phyloP scores from a whole-genome alignment of 2,113 vertebrate species.

The Danionella cerebrum region DNA sequence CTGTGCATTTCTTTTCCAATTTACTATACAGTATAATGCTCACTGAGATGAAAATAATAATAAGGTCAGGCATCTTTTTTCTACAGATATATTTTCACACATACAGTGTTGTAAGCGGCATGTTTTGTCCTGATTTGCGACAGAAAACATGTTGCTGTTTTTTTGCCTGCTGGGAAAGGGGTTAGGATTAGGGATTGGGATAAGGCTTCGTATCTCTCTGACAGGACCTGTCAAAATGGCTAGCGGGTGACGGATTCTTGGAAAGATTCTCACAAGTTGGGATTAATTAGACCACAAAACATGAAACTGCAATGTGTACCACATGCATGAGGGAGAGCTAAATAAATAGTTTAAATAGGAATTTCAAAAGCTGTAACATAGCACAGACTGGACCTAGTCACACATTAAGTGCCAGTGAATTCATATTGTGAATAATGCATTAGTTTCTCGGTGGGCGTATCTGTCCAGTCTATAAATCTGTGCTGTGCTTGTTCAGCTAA shows the following conservation, averaged over 20 bases:
- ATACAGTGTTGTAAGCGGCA: background rate
- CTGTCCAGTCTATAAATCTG: too few relatives aligned
- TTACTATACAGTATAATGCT: background rate
- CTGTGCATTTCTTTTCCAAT: background rate
- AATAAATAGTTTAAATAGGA: background rate
- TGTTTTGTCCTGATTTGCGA: background rate
- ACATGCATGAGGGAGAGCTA: background rate
- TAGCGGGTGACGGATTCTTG: slow-evolving; percentile 12
- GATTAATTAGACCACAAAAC: slow-evolving; percentile 11
- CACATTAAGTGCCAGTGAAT: background rate
- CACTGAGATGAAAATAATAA: background rate
- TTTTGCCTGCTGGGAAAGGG: slow-evolving; percentile 13
- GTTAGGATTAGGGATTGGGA: slow-evolving; percentile 10
- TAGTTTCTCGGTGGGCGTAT: background rate
- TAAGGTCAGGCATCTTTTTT: background rate
- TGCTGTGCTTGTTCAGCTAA: too few relatives aligned
- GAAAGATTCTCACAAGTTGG: background rate
- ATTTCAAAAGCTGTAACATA: background rate
- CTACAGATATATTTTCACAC: background rate
- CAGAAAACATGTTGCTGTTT: slow-evolving; percentile 15
- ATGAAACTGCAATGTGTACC: background rate
- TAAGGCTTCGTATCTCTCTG: slow-evolving; percentile 18
- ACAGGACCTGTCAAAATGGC: slow-evolving; percentile 35
- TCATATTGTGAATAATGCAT: background rate
- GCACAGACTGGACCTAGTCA: background rate